These are phyloP conservation scores for Nephrocerus scutellatus DNA, from an alignment of 2,888 invertebrate genomes.

Conservation along the genomic window DNA sequence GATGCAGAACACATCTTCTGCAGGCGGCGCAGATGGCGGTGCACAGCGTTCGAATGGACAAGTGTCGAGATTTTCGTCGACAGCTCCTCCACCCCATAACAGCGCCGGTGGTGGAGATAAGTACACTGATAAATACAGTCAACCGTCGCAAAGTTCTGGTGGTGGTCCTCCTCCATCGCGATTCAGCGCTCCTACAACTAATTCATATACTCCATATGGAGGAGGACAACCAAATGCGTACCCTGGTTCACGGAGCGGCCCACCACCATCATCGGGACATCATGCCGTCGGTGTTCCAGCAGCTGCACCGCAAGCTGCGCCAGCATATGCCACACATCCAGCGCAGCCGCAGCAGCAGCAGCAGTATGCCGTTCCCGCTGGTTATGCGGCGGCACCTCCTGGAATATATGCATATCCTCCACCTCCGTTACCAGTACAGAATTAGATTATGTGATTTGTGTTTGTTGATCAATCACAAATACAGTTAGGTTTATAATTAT, in stretches of 20 bases:
- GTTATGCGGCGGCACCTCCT: conserved; percentile 26
- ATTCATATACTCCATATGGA: no score
- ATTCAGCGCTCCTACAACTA: conserved; percentile 21
- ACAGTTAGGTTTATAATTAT: no score
- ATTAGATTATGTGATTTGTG: conserved; percentile 29
- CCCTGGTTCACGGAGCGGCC: no score
- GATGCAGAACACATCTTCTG: conserved; percentile 21
- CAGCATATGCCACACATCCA: conserved; percentile 11
- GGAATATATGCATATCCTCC: conserved; percentile 45
- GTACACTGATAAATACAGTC: no score
- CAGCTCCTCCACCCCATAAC: conserved; percentile 13
- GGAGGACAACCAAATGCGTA: no score
- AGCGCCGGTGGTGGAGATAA: no score
- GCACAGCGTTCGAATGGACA: conserved; percentile 31
- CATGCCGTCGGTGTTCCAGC: no score
- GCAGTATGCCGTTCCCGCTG: conserved; percentile 41
- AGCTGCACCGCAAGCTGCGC: conserved; percentile 18
- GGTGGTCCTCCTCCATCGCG: conserved; percentile 9
- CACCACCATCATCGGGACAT: no score
- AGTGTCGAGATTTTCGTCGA: conserved; percentile 30
- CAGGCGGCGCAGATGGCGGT: conserved; percentile 26
- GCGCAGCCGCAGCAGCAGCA: conserved; percentile 18
- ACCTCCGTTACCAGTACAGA: conserved; percentile 46
- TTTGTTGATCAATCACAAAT: neutral
- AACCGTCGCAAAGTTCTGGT: no score